Base-by-base conservation (phyloP, 2,888 invertebrate genomes). In the Limnephilus lunatus region DNA sequence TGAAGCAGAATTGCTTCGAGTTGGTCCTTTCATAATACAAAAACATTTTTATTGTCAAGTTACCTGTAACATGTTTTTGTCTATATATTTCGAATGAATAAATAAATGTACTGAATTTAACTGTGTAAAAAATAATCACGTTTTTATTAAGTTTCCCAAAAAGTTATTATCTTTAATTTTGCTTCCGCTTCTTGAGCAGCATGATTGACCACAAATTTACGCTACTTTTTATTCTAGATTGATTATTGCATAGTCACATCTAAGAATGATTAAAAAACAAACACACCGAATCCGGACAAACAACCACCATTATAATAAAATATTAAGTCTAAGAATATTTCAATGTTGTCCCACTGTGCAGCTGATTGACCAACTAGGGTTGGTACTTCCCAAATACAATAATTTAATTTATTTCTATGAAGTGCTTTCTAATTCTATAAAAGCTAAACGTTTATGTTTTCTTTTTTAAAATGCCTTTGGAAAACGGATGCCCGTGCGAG, bases 331-430 rank as follows among this genome's bases (percentile, higher is more conserved):
- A 44, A 39, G 19, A 44, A n/a, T 85, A 39, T 85, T 85, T 85
- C 85, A 85, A 85, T 85, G n/a, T 39, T 85, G 85, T 85, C 85
- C 85, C 85, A 85, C 85, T 85, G 85, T 85, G 85, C 82, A 83
- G 25, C 15, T 32, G 32, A 83, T 83, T 31, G 19, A 32, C 32
- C 82, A 83, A 83, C 15, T 83, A 19, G 19, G 19, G 68, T 25
- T 68, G 68, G 68, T 68, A 9, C 68, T 68, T 68, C 68, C 9
- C 25, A 25, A n/a, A 25, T 68, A 68, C 25, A 68, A 68, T 68
- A 25, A 68, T 68, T 9, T 68, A 25, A 68, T 68, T 68, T 2
- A 68, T 25, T 9, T 68, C 68, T n/a, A 68, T 68, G 68, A 25
- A 19, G n/a, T 68, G 68, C 68, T 68, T 68, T 68, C 68, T 68